phyloP scores from a whole-genome alignment of 2,113 vertebrate genomes.

The Heliornis fulica region DNA sequence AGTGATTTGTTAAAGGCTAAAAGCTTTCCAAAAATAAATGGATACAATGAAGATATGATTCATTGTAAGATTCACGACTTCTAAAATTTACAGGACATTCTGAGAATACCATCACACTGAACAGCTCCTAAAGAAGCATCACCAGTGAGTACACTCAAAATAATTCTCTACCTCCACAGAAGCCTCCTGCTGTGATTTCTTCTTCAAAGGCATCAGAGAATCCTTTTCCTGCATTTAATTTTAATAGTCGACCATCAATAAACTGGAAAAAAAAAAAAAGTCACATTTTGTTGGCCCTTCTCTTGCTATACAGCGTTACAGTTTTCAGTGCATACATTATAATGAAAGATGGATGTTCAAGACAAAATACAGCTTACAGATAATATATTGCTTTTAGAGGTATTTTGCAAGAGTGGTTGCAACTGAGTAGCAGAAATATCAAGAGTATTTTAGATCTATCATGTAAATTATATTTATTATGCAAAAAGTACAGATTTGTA shows the following conservation, averaged over 20 bases:
- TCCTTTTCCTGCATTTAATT: constrained; percentile 92
- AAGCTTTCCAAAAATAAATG: neutral
- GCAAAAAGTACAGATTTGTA: neutral
- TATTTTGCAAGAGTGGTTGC: neutral
- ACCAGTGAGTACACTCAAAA: neutral
- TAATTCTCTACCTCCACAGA: constrained; percentile 86
- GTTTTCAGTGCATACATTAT: neutral
- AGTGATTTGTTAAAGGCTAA: neutral
- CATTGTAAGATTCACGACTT: neutral
- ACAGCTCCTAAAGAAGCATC: neutral
- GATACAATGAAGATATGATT: neutral
- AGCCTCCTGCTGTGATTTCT: constrained; percentile 94
- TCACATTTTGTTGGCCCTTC: neutral
- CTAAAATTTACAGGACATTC: neutral
- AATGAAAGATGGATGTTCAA: neutral
- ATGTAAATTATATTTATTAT: neutral
- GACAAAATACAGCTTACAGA: neutral
- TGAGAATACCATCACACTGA: neutral
- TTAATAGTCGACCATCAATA: constrained; percentile 94
- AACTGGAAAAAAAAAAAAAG: constrained; percentile 77
- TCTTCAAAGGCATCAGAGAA: constrained; percentile 96
- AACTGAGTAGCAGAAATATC: neutral
- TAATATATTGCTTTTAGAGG: neutral
- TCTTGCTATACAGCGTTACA: neutral
- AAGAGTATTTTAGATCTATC: neutral